Percentiles rank a stretch among this genome's conserved stretches.
phyloP scores from a whole-genome alignment of 2,113 vertebrate genomes.

The Girardinichthys multiradiatus region DNA sequence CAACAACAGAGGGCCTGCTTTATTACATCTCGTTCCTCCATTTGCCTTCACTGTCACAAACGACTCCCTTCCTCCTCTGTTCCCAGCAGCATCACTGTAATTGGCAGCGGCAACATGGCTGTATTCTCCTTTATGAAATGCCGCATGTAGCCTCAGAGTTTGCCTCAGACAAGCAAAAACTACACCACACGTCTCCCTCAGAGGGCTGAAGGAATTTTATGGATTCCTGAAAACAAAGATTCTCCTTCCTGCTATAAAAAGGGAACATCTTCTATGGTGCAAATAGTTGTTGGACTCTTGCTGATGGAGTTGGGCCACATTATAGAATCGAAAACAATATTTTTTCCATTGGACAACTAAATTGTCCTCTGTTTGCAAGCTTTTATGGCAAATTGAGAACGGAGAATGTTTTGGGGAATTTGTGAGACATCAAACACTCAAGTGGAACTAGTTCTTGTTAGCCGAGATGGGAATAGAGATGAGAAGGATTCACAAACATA shows the following conservation, averaged over 20 bases:
- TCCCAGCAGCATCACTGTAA: slow-evolving; percentile 51
- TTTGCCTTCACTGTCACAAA: slow-evolving; percentile 16
- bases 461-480: slow-evolving; percentile 49
- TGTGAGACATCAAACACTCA: slow-evolving; percentile 55
- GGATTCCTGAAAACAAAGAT: slow-evolving; percentile 20
- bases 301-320: slow-evolving; percentile 70
- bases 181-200: slow-evolving; percentile 8
- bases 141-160: slow-evolving; percentile 39
- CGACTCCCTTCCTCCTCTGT: slow-evolving; percentile 37
- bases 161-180: slow-evolving; percentile 15
- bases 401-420: slow-evolving; percentile 56
- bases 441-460: slow-evolving; percentile 34
- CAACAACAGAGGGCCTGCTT: slow-evolving; percentile 48
- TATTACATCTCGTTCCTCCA: slow-evolving; percentile 52
- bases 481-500: slow-evolving; percentile 18
- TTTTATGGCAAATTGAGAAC: slow-evolving; percentile 62
- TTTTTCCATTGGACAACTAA: slow-evolving; percentile 75
- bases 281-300: slow-evolving; percentile 35
- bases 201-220: slow-evolving; percentile 22
- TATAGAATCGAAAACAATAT: slow-evolving; percentile 72
- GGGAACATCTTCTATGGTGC: slow-evolving; percentile 26
- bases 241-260: slow-evolving; percentile 19
- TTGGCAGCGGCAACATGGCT: slow-evolving; percentile 54
- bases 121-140: slow-evolving; percentile 63
- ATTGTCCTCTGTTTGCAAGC: slow-evolving; percentile 65